Conservation (phyloP, 2,888 invertebrate genomes). For the Deladenus siricidicola region DNA sequence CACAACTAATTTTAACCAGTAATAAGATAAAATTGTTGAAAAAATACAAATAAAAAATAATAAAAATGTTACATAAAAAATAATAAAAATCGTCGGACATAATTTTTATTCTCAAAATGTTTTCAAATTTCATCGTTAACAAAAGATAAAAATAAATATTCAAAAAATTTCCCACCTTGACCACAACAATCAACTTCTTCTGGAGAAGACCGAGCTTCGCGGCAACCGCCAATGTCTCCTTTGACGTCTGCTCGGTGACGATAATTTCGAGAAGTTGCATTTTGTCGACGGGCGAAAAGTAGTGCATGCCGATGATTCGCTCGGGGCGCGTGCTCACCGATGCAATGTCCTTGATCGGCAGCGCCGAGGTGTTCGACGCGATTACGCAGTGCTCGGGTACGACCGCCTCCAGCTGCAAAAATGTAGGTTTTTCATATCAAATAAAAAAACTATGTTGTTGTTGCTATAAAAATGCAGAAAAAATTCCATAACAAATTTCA, state of each 20-base stretch:
- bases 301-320: constrained; percentile 82
- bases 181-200: constrained; percentile 95
- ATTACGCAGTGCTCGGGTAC: constrained; percentile 80
- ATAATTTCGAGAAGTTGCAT: constrained; percentile 98
- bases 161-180: too few species aligned
- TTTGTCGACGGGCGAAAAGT: constrained; percentile 73
- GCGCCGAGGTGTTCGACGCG: constrained; percentile 94
- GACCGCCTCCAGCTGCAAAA: constrained; percentile 28
- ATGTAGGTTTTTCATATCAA: too few species aligned
- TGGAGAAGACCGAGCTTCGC: constrained; percentile 78
- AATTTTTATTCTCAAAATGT: too few species aligned
- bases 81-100: too few species aligned
- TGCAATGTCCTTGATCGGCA: constrained; percentile 91
- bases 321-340: constrained; percentile 86
- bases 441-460: too few species aligned
- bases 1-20: too few species aligned
- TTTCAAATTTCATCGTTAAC: too few species aligned
- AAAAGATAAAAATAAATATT: too few species aligned
- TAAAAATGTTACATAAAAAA: too few species aligned
- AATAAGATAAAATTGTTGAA: too few species aligned
- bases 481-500: not conserved
- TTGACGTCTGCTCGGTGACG: constrained; percentile 86
- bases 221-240: constrained; percentile 67
- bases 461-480: not conserved
- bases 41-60: too few species aligned